Evolutionary conservation across 2,888 invertebrate species (phyloP).

Genomic region (Yponomeuta evonymella): DNA sequence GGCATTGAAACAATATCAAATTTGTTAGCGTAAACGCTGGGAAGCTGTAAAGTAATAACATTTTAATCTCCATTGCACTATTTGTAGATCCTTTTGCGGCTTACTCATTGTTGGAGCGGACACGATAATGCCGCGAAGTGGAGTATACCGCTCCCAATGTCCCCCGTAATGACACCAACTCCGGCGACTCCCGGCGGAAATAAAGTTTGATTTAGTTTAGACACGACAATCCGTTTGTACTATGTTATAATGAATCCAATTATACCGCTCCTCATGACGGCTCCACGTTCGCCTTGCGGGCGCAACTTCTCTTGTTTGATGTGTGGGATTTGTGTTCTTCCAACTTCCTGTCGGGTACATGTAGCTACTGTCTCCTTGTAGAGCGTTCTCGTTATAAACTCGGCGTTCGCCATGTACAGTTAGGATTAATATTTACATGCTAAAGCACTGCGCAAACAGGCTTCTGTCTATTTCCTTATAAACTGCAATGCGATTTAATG

Average conservation of each 20-base stretch:
- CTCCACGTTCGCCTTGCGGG: slow-evolving; percentile 17
- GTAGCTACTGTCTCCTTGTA: neutral
- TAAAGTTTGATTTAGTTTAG: slow-evolving; percentile 71
- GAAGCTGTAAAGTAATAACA: slow-evolving; percentile 1
- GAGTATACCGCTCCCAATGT: slow-evolving; percentile 32
- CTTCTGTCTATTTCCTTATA: neutral
- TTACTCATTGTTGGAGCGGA: slow-evolving; percentile 31
- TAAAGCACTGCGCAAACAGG: neutral
- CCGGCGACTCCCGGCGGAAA: slow-evolving; percentile 52
- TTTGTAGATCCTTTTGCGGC: slow-evolving; percentile 23
- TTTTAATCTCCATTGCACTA: slow-evolving; percentile 10
- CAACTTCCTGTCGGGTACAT: slow-evolving; percentile 9
- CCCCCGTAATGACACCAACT: slow-evolving; percentile 40
- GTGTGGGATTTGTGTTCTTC: slow-evolving; percentile 12
- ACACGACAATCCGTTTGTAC: slow-evolving; percentile 57
- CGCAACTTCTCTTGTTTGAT: slow-evolving; percentile 13
- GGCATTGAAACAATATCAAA: neutral
- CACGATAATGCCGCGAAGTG: slow-evolving; percentile 48
- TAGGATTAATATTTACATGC: slow-evolving; percentile 1
- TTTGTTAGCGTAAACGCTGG: neutral
- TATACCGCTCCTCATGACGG: slow-evolving; percentile 30
- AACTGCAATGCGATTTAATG: slow-evolving; percentile 18
- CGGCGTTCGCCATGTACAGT: slow-evolving; percentile 9
- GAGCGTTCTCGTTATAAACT: slow-evolving; percentile 6
- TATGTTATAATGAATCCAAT: slow-evolving; percentile 49